Evolutionary conservation across 2,113 vertebrate species (phyloP).

Genomic region (Pycnonotus jocosus): DNA sequence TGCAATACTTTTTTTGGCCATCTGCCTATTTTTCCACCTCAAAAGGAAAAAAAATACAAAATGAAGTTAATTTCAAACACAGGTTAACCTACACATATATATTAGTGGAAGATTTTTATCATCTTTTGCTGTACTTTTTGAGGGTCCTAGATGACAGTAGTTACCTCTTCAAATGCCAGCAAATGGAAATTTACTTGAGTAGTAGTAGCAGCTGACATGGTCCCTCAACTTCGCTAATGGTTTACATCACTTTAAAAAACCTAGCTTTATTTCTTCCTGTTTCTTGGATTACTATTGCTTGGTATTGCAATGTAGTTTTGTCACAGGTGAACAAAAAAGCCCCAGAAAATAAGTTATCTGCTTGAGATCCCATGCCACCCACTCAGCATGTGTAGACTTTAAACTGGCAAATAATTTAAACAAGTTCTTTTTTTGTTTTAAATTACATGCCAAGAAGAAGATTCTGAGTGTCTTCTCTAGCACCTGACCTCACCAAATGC

Average conservation of each 20-base stretch:
- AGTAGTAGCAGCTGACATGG: constrained; percentile 66
- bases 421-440: not conserved
- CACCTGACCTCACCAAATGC: not conserved
- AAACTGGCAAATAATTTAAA: constrained; percentile 30
- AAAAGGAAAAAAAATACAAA: constrained; percentile 48
- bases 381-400: constrained; percentile 12
- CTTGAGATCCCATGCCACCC: constrained; percentile 25
- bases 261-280: constrained; percentile 38
- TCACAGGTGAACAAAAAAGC: constrained; percentile 28
- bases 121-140: constrained; percentile 49
- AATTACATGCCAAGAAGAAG: not conserved
- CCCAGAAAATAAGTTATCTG: constrained; percentile 23
- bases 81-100: constrained; percentile 1
- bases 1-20: constrained; percentile 53
- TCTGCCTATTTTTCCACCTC: constrained; percentile 42
- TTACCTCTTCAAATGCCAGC: constrained; percentile 64
- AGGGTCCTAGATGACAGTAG: constrained; percentile 24
- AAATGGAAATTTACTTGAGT: constrained; percentile 31
- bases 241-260: constrained; percentile 36
- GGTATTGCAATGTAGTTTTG: constrained; percentile 12
- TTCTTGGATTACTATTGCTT: constrained; percentile 33
- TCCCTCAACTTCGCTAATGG: constrained; percentile 57
- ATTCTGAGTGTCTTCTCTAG: not conserved
- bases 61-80: constrained; percentile 11
- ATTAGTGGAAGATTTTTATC: constrained; percentile 35